Evolutionary conservation across 2,797 vertebrate genomes (phyloP), one percentile per base, ranked within the genome.

Genomic region (Acridotheres tristis): DNA sequence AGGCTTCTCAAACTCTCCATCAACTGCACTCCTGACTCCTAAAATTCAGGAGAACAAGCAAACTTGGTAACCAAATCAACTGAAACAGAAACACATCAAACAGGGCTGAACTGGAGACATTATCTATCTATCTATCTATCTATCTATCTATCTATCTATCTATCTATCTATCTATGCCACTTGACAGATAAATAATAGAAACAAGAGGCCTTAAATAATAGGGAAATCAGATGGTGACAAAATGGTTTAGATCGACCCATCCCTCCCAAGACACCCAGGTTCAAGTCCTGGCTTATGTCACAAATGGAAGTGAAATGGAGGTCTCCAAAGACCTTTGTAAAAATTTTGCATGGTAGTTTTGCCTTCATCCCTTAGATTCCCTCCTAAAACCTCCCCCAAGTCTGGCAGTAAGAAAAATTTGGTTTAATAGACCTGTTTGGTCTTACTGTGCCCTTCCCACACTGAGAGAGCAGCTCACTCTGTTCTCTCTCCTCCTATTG

Each of bases 281-380:
- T 94, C 95, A 97, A 91, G 82, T 92, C 85, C 92, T 90, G 89
- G 93, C 66, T 92, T 75, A 51, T 0, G 87, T 89, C 91, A 92
- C 85, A 94, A 85, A 25, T 61, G 40, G 27, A 87, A 92, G 59
- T 38, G 78, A 93, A 57, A 7, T 69, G 34, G 20, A 80, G 50
- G 58, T 67, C 58, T 83, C 54, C 17, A 92, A 90, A 87, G 51
- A 63, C 4, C 3, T 50, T 57, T 57, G 29, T 19, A 59, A 71
- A 81, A 79, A 71, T 63, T 30, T 3, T 34, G 22, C 17, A n/a
- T 5, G 16, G 29, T 34, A 42, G 29, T 90, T 91, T 68, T 88
- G 17, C 18, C 53, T 27, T 74, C 50, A 61, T 36, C 14, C 18
- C 4, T 38, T 42, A 10, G 13, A 21, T 34, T 65, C 3, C 5